phyloP scores from a whole-genome alignment of 2,888 invertebrate species.

The Drosophila mimetica region DNA sequence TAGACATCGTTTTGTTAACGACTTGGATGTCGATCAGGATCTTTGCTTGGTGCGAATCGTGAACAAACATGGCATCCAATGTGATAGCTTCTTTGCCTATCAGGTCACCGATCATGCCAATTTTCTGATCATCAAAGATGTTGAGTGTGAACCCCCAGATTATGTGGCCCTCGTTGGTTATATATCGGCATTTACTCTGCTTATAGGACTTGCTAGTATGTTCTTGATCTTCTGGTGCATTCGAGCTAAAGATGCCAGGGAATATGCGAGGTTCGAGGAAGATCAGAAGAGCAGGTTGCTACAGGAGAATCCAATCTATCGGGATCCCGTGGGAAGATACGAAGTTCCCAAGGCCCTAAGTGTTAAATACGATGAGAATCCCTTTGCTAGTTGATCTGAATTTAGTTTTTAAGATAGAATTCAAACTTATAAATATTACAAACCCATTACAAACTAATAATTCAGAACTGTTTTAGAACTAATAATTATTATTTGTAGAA shows the following conservation, averaged over 20 bases:
- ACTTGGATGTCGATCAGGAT: slow-evolving; percentile 60
- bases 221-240: slow-evolving; percentile 84
- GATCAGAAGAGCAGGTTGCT: slow-evolving; percentile 64
- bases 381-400: slow-evolving; percentile 56
- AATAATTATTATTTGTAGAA: too few relatives aligned
- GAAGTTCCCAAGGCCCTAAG: slow-evolving; percentile 84
- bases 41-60: slow-evolving; percentile 79
- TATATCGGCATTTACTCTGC: slow-evolving; percentile 85
- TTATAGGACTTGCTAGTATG: slow-evolving; percentile 85
- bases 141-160: slow-evolving; percentile 71
- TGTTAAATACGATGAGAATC: slow-evolving; percentile 64
- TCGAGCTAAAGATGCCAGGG: slow-evolving; percentile 85
- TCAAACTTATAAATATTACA: too few relatives aligned
- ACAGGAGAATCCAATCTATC: slow-evolving; percentile 86
- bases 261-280: slow-evolving; percentile 86
- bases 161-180: slow-evolving; percentile 70
- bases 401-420: neutral
- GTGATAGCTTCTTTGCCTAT: slow-evolving; percentile 82
- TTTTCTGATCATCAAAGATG: slow-evolving; percentile 73
- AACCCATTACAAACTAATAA: too few relatives aligned
- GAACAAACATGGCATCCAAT: slow-evolving; percentile 76
- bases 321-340: slow-evolving; percentile 86
- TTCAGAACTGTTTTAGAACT: neutral
- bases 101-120: slow-evolving; percentile 64
- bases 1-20: slow-evolving; percentile 70